These are phyloP conservation scores for Brachyhypopomus gauderio DNA, from an alignment of 2,113 vertebrate genomes.

Conservation along the genomic window DNA sequence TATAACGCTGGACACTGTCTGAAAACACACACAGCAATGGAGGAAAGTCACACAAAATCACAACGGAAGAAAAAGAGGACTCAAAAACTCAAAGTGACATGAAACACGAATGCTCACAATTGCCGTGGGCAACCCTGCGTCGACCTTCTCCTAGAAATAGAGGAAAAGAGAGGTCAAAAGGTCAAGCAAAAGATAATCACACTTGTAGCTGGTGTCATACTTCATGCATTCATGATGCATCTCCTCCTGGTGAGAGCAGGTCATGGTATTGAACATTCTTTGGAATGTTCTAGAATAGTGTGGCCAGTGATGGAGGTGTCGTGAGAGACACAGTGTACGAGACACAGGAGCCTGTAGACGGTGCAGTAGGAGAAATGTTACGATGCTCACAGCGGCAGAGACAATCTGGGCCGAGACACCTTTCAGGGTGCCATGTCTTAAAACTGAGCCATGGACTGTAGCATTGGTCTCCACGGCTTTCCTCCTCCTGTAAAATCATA, in stretches of 20 bases:
- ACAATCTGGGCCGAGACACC: conserved; percentile 96
- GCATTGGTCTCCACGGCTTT: conserved; percentile 66
- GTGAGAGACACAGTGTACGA: neutral
- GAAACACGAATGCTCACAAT: conserved; percentile 82
- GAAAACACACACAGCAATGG: conserved; percentile 39
- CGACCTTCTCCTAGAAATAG: conserved; percentile 89
- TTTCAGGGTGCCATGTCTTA: conserved; percentile 87
- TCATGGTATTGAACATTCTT: too few relatives aligned
- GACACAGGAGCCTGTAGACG: too few relatives aligned
- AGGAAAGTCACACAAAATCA: neutral
- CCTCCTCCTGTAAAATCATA: conserved; percentile 64
- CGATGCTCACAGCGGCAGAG: conserved; percentile 85
- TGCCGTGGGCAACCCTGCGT: conserved; percentile 95
- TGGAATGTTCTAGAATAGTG: neutral
- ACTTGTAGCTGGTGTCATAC: too few relatives aligned
- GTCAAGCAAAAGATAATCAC: neutral
- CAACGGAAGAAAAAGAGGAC: neutral
- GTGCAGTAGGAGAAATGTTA: neutral
- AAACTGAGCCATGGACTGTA: conserved; percentile 86
- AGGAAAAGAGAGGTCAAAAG: conserved; percentile 26
- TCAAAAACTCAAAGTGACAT: neutral
- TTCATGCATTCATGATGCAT: neutral
- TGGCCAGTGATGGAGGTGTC: neutral
- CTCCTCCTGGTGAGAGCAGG: neutral
- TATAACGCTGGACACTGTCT: conserved; percentile 93